Evolutionary conservation across 2,888 invertebrate species (phyloP).

Genomic region (Caenorhabditis virilis): DNA sequence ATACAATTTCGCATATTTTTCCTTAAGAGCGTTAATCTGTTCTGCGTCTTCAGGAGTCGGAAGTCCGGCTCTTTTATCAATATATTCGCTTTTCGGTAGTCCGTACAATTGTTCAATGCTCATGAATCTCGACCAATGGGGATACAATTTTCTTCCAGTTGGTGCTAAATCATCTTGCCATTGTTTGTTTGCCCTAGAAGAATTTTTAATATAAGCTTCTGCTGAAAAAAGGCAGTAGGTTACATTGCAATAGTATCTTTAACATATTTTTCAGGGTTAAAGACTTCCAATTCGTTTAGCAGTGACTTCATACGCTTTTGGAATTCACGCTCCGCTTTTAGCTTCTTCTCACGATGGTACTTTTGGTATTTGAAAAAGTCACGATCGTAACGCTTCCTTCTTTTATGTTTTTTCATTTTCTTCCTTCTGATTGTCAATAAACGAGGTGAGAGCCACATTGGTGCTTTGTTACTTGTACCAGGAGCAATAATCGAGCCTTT

Average conservation of each 20-base stretch:
- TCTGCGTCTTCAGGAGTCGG: slow-evolving; percentile 60
- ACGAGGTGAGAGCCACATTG: slow-evolving; percentile 49
- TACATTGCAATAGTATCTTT: slow-evolving; percentile 57
- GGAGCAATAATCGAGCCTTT: slow-evolving; percentile 23
- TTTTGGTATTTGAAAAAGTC: slow-evolving; percentile 65
- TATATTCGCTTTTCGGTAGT: slow-evolving; percentile 57
- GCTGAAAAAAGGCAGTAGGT: slow-evolving; percentile 1
- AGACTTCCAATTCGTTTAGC: slow-evolving; percentile 56
- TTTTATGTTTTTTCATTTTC: slow-evolving; percentile 67
- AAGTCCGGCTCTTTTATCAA: slow-evolving; percentile 63
- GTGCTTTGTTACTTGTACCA: slow-evolving; percentile 10
- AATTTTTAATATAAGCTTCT: too few relatives aligned
- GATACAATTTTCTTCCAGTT: slow-evolving; percentile 62
- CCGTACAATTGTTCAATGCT: slow-evolving; percentile 57
- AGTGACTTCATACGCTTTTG: slow-evolving; percentile 59
- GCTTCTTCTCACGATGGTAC: slow-evolving; percentile 63
- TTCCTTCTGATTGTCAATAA: slow-evolving; percentile 62
- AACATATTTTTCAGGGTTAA: slow-evolving; percentile 63
- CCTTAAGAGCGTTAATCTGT: slow-evolving; percentile 50
- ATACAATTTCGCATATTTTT: slow-evolving; percentile 54
- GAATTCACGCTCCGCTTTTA: slow-evolving; percentile 61
- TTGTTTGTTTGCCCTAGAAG: slow-evolving; percentile 49
- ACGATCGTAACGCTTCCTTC: slow-evolving; percentile 56
- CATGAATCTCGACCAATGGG: slow-evolving; percentile 66
- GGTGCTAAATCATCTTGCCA: slow-evolving; percentile 62